Conservation (phyloP, 1,140 invertebrate genomes). For the Probaryconus sp. region DNA sequence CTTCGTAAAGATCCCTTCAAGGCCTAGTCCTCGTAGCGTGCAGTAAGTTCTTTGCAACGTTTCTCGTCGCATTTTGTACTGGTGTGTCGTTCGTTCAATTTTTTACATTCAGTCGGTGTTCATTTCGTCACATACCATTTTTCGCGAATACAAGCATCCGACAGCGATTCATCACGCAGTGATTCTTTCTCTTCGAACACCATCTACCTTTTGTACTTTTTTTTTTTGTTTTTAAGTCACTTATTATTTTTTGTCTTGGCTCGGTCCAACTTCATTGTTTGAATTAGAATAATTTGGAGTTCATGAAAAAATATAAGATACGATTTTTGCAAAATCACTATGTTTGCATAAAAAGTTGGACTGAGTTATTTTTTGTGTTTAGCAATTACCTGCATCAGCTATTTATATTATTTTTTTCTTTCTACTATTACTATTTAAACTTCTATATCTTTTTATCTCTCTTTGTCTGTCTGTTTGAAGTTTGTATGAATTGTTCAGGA, state of each 20-base stretch:
- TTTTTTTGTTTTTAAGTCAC: too few species aligned
- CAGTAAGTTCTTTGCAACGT: slow-evolving; percentile 73
- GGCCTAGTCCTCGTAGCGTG: slow-evolving; percentile 74
- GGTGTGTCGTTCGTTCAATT: slow-evolving; percentile 54
- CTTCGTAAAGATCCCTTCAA: slow-evolving; percentile 74
- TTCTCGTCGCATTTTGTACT: slow-evolving; percentile 62
- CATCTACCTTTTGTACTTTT: slow-evolving; percentile 5
- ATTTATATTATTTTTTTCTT: slow-evolving; percentile 30
- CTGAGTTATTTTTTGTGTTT: slow-evolving; percentile 40
- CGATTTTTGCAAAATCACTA: too few species aligned
- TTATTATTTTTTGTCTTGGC: too few species aligned
- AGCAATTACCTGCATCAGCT: slow-evolving; percentile 41
- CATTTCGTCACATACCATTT: slow-evolving; percentile 36
- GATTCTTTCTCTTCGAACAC: slow-evolving; percentile 6
- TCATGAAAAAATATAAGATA: too few species aligned
- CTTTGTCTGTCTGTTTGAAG: slow-evolving; percentile 21
- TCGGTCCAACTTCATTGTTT: too few species aligned
- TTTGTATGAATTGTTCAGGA: slow-evolving; percentile 26
- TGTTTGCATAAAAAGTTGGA: too few species aligned
- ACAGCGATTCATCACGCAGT: neutral
- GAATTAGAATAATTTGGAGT: too few species aligned
- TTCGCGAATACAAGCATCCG: slow-evolving; percentile 1
- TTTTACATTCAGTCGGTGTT: slow-evolving; percentile 54
- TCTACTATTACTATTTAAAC: neutral
- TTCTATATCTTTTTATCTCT: slow-evolving; percentile 17